Evolutionary conservation across 1,140 invertebrate species (phyloP), one percentile per base, ranked within the genome.

Genomic region (Cardiocondyla obscurior): DNA sequence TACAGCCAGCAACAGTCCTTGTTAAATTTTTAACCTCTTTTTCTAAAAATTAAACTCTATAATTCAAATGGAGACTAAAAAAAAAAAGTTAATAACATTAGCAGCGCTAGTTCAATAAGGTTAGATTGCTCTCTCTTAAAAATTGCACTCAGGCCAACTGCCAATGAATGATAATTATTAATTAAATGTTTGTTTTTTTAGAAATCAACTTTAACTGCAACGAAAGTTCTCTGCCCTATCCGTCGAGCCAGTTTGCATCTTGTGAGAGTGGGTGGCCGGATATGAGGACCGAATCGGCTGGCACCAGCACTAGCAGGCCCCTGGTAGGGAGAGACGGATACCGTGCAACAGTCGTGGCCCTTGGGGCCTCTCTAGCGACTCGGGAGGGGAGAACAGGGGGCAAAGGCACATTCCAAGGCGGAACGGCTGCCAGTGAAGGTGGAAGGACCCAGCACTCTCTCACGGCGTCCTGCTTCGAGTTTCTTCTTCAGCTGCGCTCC

Each of bases 401-500:
- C 89, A 86, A 87, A 85, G 85, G 87, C 88, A 87, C 90, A 91
- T 91, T 91, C 90, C 89, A 90, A 91, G 89, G 89, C 83, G 83
- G 89, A 90, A 86, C 84, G 88, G 83, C 89, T 82, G 84, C 51
- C 84, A 83, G 87, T 85, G 87, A 87, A 87, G 87, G 88, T 87
- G 90, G 90, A 87, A 85, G 81, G 67, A 74, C 69, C 49, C 81
- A 62, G 79, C 86, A 81, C 83, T 90, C 89, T 89, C 87, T 84
- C 88, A 85, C 85, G 86, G 81, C 82, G 82, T 86, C 42, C 73
- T 58, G 74, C 51, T 83, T 58, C 10, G 28, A 49, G 74, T 55
- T 82, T 70, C 46, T 51, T 77, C 77, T 76, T 82, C 10, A 12
- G 69, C 42, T 22, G 19, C 19, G 44, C 1, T 36, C n/a, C 22